Evolutionary conservation across 2,113 vertebrate species (phyloP), one percentile per base, ranked within the genome.

Genomic region (Propithecus coquereli): DNA sequence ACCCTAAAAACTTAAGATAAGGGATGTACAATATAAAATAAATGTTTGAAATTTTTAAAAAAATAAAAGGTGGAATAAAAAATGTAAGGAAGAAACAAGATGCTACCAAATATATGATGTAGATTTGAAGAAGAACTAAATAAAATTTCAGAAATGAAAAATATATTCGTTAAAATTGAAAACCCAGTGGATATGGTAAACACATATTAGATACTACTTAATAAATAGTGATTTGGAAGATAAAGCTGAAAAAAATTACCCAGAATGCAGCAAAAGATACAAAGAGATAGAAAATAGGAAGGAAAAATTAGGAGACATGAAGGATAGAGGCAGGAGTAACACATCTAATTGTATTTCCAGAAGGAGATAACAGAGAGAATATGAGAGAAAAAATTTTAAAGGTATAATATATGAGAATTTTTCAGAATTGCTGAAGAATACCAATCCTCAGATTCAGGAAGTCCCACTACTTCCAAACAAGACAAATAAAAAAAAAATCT

Each of bases 121-220:
- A 87, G 66, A 90, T 79, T 82, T 87, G 9, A 30, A 84, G 95
- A 81, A 65, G 2, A 91, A 68, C 17, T 80, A 92, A 90, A 84
- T 52, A 81, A 37, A 95, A 92, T 90, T 97, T 90, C 37, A 86
- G 34, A 92, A 94, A 81, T n/a, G 32, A 91, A 86, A 90, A 52
- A n/a, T 43, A 54, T 47, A 93, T 47, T 91, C 47, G 88, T 89
- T 57, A 88, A 96, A 85, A 76, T 50, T n/a, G 13, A 80, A 90
- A 76, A 76, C 30, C 20, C 45, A 50, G 30, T 77, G 17, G 17
- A 66, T 25, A 9, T 50, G 4, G n/a, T 94, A 76, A 77, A 61
- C 7, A 86, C 13, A 94, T n/a, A 54, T 76, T 92, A 86, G 30
- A 80, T 43, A 80, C 30, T n/a, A 91, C 2, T 86, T 68, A 86